Percentiles rank a stretch among this genome's conserved stretches.
phyloP scores from a whole-genome alignment of 2,888 invertebrate genomes.

The Tenthredo scrophulariae region DNA sequence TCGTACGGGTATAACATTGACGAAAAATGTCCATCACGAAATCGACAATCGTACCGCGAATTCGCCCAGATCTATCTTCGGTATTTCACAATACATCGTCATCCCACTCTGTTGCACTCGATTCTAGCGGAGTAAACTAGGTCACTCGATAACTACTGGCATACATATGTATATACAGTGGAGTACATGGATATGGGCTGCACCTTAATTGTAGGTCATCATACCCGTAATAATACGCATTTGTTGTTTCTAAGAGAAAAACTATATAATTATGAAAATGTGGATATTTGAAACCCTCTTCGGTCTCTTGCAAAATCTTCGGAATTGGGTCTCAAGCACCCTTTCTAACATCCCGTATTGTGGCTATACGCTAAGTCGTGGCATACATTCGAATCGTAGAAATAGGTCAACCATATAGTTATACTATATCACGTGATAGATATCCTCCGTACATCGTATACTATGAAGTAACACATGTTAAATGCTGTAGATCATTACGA shows the following conservation, averaged over 20 bases:
- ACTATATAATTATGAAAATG: conserved; percentile 12
- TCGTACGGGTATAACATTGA: not conserved
- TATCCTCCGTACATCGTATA: not conserved
- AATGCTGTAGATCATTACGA: not conserved
- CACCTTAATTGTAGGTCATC: conserved; percentile 42
- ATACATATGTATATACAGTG: not conserved
- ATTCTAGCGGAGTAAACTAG: conserved; percentile 38
- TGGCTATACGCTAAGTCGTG: not conserved
- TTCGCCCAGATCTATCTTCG: not conserved
- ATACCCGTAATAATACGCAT: conserved; percentile 15
- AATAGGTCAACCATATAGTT: conserved; percentile 22
- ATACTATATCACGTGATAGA: conserved; percentile 1
- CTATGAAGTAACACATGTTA: not conserved
- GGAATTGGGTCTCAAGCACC: not conserved
- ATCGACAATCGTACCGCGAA: not conserved
- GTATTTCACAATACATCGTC: conserved; percentile 21
- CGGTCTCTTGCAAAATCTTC: not conserved
- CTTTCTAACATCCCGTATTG: not conserved
- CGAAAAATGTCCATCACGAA: not conserved
- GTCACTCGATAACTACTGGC: conserved; percentile 49
- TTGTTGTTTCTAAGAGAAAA: not conserved
- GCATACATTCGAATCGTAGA: conserved; percentile 22
- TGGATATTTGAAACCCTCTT: not conserved
- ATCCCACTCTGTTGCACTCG: conserved; percentile 37
- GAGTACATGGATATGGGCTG: conserved; percentile 7